Base-by-base conservation (phyloP, 2,797 vertebrate species). In the Schizopygopsis pylzovi region DNA sequence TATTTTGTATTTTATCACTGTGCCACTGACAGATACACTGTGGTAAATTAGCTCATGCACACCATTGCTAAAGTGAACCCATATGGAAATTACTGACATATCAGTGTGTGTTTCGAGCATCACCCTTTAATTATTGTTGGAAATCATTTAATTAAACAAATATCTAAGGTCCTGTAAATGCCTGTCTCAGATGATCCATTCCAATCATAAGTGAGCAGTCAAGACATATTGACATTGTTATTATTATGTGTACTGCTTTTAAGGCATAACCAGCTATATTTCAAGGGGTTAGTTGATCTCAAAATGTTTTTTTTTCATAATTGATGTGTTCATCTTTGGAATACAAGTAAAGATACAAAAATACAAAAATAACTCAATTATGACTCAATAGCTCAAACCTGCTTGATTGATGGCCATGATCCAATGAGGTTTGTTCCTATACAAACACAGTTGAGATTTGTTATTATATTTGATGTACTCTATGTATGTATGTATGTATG, bases 1-100 rank as follows among this genome's bases (percentile, higher is more conserved):
- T 56, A 56, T 22, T 54, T 37, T 75, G 28, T 33, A 52, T 52
- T 76, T 76, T 76, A 28, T 52, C 28, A 76, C 47, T 54, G 16
- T 76, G 47, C 16, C 47, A 76, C 10, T 22, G 45, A 52, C 73
- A 76, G 28, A 76, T 13, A 54, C 73, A 54, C 10, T 54, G 28
- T 54, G 47, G 28, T 76, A 76, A 77, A 77, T 77, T 56, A 56
- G 49, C 28, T 39, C 33, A 39, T 39, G 73, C 28, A 37, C 49
- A 56, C 33, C 49, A 56, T 52, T 56, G 73, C 10, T 77, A 77
- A 77, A 77, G 28, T 39, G 49, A 33, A 77, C 20, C 33, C 11
- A 77, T 39, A n/a, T 77, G 49, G 12, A 76, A 39, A 77, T 56
- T 33, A 77, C 10, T 54, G 47, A 13, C 10, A 0, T 22, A 15